These are phyloP conservation scores for Drosophila novamexicana DNA, from an alignment of 1,140 invertebrate species.

Conservation along the genomic window DNA sequence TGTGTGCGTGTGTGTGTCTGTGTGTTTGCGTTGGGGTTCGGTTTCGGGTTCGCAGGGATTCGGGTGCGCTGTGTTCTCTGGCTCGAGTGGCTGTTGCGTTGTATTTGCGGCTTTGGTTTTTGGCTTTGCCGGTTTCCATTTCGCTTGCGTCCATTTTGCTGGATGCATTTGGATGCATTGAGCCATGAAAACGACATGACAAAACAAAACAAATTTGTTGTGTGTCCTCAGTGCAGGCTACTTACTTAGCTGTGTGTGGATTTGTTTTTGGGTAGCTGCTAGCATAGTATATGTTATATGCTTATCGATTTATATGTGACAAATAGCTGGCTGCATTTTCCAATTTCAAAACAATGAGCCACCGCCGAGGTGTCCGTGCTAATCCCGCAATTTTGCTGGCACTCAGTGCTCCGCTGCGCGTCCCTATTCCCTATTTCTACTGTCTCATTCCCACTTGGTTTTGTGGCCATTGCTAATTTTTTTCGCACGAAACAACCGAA, in stretches of 20 bases:
- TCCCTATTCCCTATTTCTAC: neutral
- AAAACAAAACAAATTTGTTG: constrained; percentile 80
- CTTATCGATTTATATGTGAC: constrained; percentile 47
- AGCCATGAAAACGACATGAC: constrained; percentile 83
- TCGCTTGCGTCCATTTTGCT: constrained; percentile 20
- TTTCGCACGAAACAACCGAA: constrained; percentile 64
- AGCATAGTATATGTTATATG: neutral
- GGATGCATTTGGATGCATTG: constrained; percentile 68
- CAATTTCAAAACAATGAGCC: constrained; percentile 67
- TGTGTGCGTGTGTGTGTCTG: neutral
- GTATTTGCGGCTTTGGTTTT: constrained; percentile 43
- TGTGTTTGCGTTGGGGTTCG: constrained; percentile 3
- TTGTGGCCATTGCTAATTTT: constrained; percentile 56
- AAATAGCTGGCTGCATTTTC: constrained; percentile 58
- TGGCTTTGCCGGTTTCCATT: constrained; percentile 57
- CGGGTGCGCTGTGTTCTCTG: constrained; percentile 3
- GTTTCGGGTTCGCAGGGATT: constrained; percentile 8
- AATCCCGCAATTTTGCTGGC: constrained; percentile 72
- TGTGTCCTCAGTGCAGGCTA: constrained; percentile 11
- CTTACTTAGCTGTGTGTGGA: neutral
- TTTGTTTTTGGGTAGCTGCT: neutral
- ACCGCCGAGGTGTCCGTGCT: constrained; percentile 63
- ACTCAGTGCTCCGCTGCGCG: constrained; percentile 24
- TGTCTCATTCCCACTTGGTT: constrained; percentile 3
- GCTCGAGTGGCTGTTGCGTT: constrained; percentile 27